phyloP scores from a whole-genome alignment of 2,888 invertebrate species.

The Myathropa florea region DNA sequence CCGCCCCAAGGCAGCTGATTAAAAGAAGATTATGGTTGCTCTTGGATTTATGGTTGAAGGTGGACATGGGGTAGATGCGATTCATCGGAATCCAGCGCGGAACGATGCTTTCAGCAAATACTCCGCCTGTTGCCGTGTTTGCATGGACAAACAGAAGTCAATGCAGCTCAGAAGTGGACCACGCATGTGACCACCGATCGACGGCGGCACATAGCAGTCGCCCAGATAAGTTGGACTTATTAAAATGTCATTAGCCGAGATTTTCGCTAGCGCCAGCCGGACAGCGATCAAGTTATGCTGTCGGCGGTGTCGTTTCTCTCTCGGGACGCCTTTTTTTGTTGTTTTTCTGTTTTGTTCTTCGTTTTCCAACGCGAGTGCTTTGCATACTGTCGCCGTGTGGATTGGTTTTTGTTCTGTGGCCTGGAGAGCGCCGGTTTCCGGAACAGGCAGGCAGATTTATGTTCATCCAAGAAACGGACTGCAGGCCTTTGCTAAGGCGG shows the following conservation, averaged over 20 bases:
- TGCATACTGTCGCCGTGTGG: slow-evolving; percentile 34
- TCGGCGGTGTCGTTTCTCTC: slow-evolving; percentile 64
- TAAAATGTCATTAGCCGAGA: slow-evolving; percentile 71
- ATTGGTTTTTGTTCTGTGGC: slow-evolving; percentile 3
- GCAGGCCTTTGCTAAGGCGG: not conserved
- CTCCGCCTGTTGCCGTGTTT: not conserved
- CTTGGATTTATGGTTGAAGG: slow-evolving; percentile 33
- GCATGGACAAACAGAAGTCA: not conserved
- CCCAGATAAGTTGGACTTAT: slow-evolving; percentile 64
- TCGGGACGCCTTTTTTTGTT: slow-evolving; percentile 19
- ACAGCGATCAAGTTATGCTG: slow-evolving; percentile 34
- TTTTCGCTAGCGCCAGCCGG: slow-evolving; percentile 62
- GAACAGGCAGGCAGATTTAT: slow-evolving; percentile 49
- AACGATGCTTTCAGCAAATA: slow-evolving; percentile 14
- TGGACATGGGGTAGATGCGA: slow-evolving; percentile 26
- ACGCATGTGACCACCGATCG: slow-evolving; percentile 34
- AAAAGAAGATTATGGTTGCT: slow-evolving; percentile 63
- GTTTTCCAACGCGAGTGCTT: slow-evolving; percentile 13
- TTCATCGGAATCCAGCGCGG: slow-evolving; percentile 38
- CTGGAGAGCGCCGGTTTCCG: slow-evolving; percentile 32
- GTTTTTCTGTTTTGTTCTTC: not conserved
- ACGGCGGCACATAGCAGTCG: slow-evolving; percentile 25
- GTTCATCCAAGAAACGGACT: slow-evolving; percentile 26
- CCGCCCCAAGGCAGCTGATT: slow-evolving; percentile 61
- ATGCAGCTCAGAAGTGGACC: slow-evolving; percentile 41